Percentiles rank a stretch among this genome's conserved stretches.
Evolutionary conservation across 2,113 vertebrate species (phyloP).

Genomic region (Meriones unguiculatus): DNA sequence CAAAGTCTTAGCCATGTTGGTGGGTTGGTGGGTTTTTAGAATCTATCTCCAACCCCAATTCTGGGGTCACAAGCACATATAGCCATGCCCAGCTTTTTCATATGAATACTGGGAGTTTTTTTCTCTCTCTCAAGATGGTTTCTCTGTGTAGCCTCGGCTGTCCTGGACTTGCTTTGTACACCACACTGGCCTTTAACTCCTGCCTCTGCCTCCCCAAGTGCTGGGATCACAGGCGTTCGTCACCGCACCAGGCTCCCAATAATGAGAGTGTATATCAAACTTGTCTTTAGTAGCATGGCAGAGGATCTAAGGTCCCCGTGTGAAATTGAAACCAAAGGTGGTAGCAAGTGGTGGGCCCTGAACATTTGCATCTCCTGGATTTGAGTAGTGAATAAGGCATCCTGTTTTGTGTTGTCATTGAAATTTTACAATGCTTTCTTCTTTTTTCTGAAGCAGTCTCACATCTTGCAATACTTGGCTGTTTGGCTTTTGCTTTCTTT

Average conservation of each 20-base stretch:
- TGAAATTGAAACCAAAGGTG: neutral
- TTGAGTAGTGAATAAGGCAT: neutral
- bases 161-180: no score
- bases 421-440: neutral
- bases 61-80: neutral
- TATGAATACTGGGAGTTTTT: neutral
- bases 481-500: conserved; percentile 46
- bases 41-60: neutral
- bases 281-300: neutral
- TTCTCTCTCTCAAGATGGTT: no score
- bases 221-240: no score
- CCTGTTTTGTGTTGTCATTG: neutral
- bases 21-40: neutral
- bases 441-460: neutral
- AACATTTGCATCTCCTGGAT: neutral
- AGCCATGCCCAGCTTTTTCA: neutral
- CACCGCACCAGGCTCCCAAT: no score
- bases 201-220: no score
- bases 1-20: neutral
- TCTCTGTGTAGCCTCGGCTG: no score
- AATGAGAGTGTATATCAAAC: neutral
- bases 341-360: neutral
- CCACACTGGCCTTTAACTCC: no score
- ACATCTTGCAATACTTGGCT: neutral
- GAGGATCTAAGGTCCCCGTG: neutral